Evolutionary conservation across 1,140 invertebrate species (phyloP), one percentile per base, ranked within the genome.

Genomic region (Ruditapes philippinarum): DNA sequence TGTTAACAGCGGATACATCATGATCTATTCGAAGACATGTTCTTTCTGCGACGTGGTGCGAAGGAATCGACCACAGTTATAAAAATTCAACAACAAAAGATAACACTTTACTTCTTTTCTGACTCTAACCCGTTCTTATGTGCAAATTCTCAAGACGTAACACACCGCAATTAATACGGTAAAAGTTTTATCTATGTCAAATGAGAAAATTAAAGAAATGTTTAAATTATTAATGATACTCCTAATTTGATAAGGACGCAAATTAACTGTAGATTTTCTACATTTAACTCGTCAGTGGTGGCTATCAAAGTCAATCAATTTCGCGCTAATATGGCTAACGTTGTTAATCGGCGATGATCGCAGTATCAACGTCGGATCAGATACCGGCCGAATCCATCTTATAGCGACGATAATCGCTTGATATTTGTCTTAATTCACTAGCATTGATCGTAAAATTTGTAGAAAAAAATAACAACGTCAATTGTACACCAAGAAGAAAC

Each of bases 221-320:
- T 70, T 70, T 84, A 28, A 84, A 84, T 70, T 73, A 84, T 84
- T 84, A 70, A 84, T 84, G 62, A 36, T 49, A 28, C 31, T 28
- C 31, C 65, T 84, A 84, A 84, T 84, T 84, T 33, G 57, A 84
- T 84, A 36, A 84, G 28, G 33, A 38, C 38, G 42, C 49, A 84
- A 84, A 84, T 73, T 65, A 70, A 73, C 82, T 84, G 82, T 84
- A 73, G 82, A 84, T 84, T 84, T 81, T 57, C 82, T 84, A 84
- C 82, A 84, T 51, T 84, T 84, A 19, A 84, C 49, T 36, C 82
- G 25, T 74, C 40, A 25, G 40, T n/a, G 38, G 65, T 12, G 36
- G 40, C 65, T 73, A 84, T 84, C 68, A 84, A 84, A 73, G 82
- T 70, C 82, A 84, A 84, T 84, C 73, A 51, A 73, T 70, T 33